A percentile compares a stretch with the other conserved stretches of the same genome.
phyloP scores from a whole-genome alignment of 2,113 vertebrate species.

The Peucedramus taeniatus region DNA sequence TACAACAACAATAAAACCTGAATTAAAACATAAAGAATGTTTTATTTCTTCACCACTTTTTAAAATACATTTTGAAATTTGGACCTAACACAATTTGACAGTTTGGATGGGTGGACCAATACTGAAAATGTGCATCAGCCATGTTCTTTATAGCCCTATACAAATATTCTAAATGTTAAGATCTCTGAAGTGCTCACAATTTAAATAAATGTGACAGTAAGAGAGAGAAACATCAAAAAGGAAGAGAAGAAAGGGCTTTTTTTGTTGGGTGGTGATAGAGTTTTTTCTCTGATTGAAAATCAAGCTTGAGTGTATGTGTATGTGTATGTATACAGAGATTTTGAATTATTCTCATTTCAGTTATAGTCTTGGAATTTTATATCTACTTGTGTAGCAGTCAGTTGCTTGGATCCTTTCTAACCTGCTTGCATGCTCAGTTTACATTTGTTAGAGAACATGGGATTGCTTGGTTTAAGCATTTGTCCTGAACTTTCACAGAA shows the following conservation, averaged over 20 bases:
- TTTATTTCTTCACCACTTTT: conserved; percentile 38
- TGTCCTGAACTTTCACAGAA: neutral
- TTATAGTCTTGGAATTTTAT: neutral
- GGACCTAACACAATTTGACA: neutral
- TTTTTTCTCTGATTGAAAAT: neutral
- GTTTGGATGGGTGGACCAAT: neutral
- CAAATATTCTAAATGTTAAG: neutral
- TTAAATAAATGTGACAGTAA: neutral
- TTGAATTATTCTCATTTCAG: neutral
- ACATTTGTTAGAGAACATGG: neutral
- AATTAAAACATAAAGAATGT: conserved; percentile 55
- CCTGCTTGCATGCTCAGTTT: neutral
- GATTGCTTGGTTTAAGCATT: neutral
- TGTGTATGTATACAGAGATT: neutral
- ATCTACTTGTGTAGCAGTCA: neutral
- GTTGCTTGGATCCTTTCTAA: neutral
- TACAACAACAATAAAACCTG: conserved; percentile 48
- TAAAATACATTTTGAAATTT: conserved; percentile 20
- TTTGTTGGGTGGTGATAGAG: neutral
- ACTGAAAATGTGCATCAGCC: neutral
- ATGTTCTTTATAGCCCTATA: neutral
- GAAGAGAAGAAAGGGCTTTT: neutral
- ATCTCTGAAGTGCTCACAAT: neutral
- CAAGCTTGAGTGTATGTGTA: neutral
- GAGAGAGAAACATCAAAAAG: neutral